Evolutionary conservation across 2,888 invertebrate genomes (phyloP).

Genomic region (Hylaea fasciaria): DNA sequence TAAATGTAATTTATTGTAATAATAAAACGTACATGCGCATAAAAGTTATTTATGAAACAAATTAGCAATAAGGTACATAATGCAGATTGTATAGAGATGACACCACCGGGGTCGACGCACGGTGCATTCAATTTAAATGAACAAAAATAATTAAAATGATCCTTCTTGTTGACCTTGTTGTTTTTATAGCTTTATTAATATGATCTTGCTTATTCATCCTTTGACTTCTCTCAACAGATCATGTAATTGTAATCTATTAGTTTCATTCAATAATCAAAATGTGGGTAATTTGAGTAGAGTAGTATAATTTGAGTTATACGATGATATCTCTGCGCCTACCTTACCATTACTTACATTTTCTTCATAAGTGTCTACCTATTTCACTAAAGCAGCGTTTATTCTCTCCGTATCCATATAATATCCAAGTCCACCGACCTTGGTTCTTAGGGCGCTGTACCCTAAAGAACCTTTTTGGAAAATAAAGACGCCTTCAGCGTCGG

Average conservation of each 20-base stretch:
- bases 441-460: conserved; percentile 20
- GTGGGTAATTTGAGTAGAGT: too few relatives aligned
- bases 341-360: too few relatives aligned
- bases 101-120: conserved; percentile 44
- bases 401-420: conserved; percentile 1
- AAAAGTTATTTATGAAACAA: conserved; percentile 40
- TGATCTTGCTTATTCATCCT: conserved; percentile 21
- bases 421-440: conserved; percentile 23
- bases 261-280: background rate
- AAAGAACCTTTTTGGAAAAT: conserved; percentile 25
- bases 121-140: conserved; percentile 36
- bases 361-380: too few relatives aligned
- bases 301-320: too few relatives aligned
- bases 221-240: background rate
- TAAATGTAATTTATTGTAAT: conserved; percentile 40
- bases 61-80: conserved; percentile 37
- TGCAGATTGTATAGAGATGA: conserved; percentile 35
- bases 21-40: conserved; percentile 40
- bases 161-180: conserved; percentile 27
- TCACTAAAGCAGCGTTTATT: too few relatives aligned
- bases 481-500: conserved; percentile 30
- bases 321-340: too few relatives aligned
- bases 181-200: conserved; percentile 17
- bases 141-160: conserved; percentile 37
- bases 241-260: background rate